Percentiles rank a stretch among this genome's conserved stretches.
Evolutionary conservation across 2,797 vertebrate species (phyloP).

Genomic region (Microctenopoma stevenorrisi): DNA sequence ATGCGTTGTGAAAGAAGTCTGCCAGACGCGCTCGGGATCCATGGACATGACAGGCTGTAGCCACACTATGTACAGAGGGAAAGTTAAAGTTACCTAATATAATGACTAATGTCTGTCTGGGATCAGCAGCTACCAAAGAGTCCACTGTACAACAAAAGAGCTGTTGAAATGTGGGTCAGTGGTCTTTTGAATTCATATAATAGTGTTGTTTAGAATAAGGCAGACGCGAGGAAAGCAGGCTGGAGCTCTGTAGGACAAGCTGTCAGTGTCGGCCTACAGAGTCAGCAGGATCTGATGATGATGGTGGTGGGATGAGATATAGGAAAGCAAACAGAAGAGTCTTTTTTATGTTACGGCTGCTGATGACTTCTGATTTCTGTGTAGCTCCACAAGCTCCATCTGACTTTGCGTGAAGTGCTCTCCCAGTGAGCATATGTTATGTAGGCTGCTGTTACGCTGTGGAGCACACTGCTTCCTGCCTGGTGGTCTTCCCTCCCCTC

Average conservation of each 20-base stretch:
- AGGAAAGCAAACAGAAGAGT: background rate
- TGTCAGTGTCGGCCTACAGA: conserved; percentile 24
- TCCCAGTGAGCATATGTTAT: conserved; percentile 58
- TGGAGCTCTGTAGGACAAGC: conserved; percentile 43
- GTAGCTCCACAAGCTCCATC: conserved; percentile 4
- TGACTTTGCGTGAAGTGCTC: conserved; percentile 33
- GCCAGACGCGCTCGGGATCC: background rate
- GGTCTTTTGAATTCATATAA: conserved; percentile 64
- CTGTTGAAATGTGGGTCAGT: conserved; percentile 73
- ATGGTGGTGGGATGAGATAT: background rate
- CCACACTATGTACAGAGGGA: no score
- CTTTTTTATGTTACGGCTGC: background rate
- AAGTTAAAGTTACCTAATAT: no score
- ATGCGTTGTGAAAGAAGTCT: background rate
- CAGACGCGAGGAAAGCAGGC: conserved; percentile 22
- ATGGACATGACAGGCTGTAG: no score
- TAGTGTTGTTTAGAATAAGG: conserved; percentile 43
- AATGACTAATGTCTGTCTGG: conserved; percentile 31
- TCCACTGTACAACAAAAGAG: conserved; percentile 66
- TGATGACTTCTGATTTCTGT: conserved; percentile 35
- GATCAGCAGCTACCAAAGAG: conserved; percentile 48
- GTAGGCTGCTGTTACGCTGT: conserved; percentile 51
- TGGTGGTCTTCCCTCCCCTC: conserved; percentile 69
- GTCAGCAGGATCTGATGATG: conserved; percentile 21
- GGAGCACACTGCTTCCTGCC: conserved; percentile 64